phyloP scores from a whole-genome alignment of 2,888 invertebrate species.

The Clusia tigrina region DNA sequence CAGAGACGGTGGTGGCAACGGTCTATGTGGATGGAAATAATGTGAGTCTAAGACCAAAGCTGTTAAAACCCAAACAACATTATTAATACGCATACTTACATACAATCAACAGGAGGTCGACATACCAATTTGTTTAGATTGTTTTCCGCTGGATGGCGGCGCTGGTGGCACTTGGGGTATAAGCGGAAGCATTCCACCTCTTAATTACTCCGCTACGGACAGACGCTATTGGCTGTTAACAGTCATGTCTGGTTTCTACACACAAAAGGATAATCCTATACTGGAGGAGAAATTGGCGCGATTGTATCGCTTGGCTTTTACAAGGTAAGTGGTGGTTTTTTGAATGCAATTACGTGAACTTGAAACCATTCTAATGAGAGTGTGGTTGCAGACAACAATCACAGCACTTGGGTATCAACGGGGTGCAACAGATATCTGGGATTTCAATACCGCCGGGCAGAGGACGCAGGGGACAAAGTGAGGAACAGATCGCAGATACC shows the following conservation, averaged over 20 bases:
- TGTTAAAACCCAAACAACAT: background rate
- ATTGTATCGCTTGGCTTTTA: constrained; percentile 82
- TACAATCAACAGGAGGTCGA: constrained; percentile 54
- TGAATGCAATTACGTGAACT: constrained; percentile 11
- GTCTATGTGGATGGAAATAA: constrained; percentile 70
- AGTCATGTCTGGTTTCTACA: constrained; percentile 70
- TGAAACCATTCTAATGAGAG: constrained; percentile 10
- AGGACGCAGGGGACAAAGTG: constrained; percentile 39
- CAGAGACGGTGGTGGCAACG: constrained; percentile 76
- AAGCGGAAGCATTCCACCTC: constrained; percentile 50
- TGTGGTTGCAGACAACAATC: constrained; percentile 75
- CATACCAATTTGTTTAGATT: constrained; percentile 61
- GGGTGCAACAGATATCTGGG: constrained; percentile 53
- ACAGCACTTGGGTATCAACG: constrained; percentile 76
- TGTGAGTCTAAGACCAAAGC: constrained; percentile 45
- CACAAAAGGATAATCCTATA: constrained; percentile 69
- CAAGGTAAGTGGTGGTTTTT: constrained; percentile 67
- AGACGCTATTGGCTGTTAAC: constrained; percentile 84
- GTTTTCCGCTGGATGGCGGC: constrained; percentile 54
- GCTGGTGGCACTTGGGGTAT: constrained; percentile 48
- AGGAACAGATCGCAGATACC: background rate
- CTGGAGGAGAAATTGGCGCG: constrained; percentile 79
- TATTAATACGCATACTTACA: background rate
- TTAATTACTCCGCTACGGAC: constrained; percentile 67
- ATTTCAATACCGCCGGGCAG: constrained; percentile 43